A percentile compares a stretch with the other conserved stretches of the same genome.
Conservation (phyloP, 2,113 vertebrate species). For the Bujurquina vittata region DNA sequence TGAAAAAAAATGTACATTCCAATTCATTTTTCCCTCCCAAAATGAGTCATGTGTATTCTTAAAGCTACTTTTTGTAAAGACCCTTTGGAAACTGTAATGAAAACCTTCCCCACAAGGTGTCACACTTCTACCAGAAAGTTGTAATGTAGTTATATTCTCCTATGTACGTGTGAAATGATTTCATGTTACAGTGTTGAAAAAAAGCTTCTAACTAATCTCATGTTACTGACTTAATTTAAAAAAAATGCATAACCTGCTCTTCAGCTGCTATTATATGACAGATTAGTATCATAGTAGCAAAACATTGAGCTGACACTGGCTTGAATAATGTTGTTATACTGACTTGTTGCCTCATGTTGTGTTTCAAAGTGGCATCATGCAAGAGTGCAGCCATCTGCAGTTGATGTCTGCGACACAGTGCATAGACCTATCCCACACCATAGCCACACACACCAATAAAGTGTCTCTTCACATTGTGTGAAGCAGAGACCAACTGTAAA, state of each 20-base stretch:
- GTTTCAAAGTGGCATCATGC: not conserved
- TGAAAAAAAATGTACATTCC: not conserved
- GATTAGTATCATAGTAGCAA: not conserved
- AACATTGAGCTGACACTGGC: not conserved
- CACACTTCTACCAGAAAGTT: not conserved
- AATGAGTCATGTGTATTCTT: not conserved
- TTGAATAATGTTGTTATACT: not conserved
- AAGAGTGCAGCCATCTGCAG: not conserved
- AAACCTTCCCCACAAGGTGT: not conserved
- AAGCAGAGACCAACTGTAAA: no score
- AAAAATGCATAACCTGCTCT: no score
- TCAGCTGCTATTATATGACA: not conserved
- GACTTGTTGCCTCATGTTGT: not conserved
- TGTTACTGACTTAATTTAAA: not conserved
- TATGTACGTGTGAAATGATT: not conserved
- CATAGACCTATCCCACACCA: not conserved
- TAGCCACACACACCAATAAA: not conserved
- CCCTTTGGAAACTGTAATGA: not conserved
- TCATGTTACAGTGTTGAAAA: not conserved
- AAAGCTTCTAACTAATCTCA: not conserved
- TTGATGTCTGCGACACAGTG: not conserved
- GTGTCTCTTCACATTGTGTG: not conserved
- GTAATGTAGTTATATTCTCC: not conserved
- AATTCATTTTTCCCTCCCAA: not conserved
- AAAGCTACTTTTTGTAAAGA: constrained; percentile 9